Evolutionary conservation across 1,140 invertebrate species (phyloP).

Genomic region (Drosophila obscura): DNA sequence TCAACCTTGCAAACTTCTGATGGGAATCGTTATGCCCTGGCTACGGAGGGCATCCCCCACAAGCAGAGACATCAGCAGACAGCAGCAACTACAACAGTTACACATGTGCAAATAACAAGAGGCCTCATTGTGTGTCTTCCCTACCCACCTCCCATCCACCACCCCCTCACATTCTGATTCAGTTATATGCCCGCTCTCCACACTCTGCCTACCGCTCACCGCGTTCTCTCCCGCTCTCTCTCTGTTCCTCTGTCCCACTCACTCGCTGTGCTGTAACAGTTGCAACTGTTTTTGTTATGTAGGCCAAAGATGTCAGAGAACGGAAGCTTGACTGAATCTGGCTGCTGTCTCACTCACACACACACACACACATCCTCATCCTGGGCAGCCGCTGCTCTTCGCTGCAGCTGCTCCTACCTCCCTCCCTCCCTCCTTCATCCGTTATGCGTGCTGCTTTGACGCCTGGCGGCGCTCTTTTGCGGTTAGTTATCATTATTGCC

Average conservation of each 20-base stretch:
- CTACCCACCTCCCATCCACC: constrained; percentile 24
- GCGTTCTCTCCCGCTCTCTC: background rate
- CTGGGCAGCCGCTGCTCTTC: too few relatives aligned
- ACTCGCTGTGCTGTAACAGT: constrained; percentile 55
- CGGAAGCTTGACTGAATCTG: constrained; percentile 41
- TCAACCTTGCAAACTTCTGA: background rate
- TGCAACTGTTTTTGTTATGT: constrained; percentile 79
- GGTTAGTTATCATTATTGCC: constrained; percentile 79
- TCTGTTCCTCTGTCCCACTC: constrained; percentile 1
- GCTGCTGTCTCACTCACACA: constrained; percentile 41
- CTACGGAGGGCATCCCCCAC: background rate
- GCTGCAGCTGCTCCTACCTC: background rate
- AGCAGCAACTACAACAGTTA: constrained; percentile 33
- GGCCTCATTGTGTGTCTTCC: constrained; percentile 43
- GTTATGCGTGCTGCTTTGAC: constrained; percentile 24
- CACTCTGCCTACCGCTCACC: background rate
- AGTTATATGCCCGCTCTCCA: background rate
- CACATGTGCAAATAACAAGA: constrained; percentile 68
- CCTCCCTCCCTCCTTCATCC: background rate
- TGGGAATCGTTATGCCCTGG: too few relatives aligned
- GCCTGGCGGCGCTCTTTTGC: constrained; percentile 61
- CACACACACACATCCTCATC: constrained; percentile 6
- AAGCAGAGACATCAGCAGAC: constrained; percentile 20
- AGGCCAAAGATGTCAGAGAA: constrained; percentile 64
- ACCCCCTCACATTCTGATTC: background rate